These are phyloP conservation scores for Porites lutea DNA, from an alignment of 64 coral and sea anemone genomes.

Conservation along the genomic window DNA sequence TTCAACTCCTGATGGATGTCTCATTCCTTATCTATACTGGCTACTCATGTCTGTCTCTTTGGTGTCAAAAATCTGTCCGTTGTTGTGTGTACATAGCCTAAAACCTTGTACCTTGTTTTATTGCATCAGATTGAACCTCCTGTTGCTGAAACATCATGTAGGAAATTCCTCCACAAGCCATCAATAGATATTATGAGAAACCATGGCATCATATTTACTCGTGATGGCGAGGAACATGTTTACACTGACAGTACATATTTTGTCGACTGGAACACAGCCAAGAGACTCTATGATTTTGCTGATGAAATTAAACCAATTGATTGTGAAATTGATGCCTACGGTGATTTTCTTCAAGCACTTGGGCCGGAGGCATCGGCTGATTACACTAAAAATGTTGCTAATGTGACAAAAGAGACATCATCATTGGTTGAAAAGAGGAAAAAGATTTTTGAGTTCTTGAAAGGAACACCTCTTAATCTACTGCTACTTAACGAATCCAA, in stretches of 20 bases:
- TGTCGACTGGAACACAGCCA: slow-evolving; percentile 84
- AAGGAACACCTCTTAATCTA: slow-evolving; percentile 92
- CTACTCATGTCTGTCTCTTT: too few relatives aligned
- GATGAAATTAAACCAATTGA: slow-evolving; percentile 70
- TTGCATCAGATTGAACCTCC: slow-evolving; percentile 8
- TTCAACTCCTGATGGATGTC: too few relatives aligned
- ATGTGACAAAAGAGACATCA: slow-evolving; percentile 81
- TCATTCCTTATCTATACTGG: too few relatives aligned
- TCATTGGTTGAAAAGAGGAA: slow-evolving; percentile 88
- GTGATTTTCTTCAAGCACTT: slow-evolving; percentile 87
- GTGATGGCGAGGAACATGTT: slow-evolving; percentile 75
- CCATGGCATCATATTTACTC: slow-evolving; percentile 65
- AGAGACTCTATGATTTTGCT: slow-evolving; percentile 67
- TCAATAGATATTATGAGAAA: slow-evolving; percentile 82
- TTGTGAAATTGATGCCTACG: slow-evolving; percentile 93
- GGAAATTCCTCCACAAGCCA: slow-evolving; percentile 94
- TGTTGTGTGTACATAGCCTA: background rate
- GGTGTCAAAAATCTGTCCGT: too few relatives aligned
- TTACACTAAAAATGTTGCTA: slow-evolving; percentile 88
- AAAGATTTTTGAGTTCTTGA: slow-evolving; percentile 82
- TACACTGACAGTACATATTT: slow-evolving; percentile 95
- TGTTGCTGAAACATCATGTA: slow-evolving; percentile 76
- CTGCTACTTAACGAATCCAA: slow-evolving; percentile 91
- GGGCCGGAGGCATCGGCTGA: slow-evolving; percentile 69
- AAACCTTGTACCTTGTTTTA: background rate